A percentile compares a stretch with the other conserved stretches of the same genome.
These are phyloP conservation scores for Sander lucioperca DNA, from an alignment of 2,113 vertebrate genomes.

Conservation along the genomic window DNA sequence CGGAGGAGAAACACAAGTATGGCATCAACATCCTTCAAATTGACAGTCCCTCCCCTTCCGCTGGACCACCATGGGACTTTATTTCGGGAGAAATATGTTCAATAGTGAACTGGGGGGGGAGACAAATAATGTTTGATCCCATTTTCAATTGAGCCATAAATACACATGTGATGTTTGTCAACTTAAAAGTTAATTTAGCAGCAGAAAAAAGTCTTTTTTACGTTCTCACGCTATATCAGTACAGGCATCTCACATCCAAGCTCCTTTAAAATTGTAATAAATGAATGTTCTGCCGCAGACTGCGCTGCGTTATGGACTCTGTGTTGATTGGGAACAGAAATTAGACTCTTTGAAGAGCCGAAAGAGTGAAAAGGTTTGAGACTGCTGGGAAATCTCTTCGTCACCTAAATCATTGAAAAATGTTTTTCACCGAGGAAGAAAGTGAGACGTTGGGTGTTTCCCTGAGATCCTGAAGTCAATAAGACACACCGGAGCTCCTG, in stretches of 20 bases:
- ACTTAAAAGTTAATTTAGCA: too few relatives aligned
- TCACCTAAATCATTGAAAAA: conserved; percentile 13
- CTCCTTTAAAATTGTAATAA: neutral
- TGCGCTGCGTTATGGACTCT: neutral
- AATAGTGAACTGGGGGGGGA: too few relatives aligned
- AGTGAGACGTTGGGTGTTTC: neutral
- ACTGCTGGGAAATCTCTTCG: neutral
- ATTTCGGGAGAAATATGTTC: too few relatives aligned
- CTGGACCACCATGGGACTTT: too few relatives aligned
- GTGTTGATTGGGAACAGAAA: neutral
- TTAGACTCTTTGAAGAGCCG: neutral
- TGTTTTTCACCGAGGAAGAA: neutral
- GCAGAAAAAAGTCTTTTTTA: too few relatives aligned
- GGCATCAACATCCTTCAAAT: too few relatives aligned
- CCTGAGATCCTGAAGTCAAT: conserved; percentile 11
- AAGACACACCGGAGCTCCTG: neutral
- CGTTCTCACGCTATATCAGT: too few relatives aligned
- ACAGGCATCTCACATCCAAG: neutral
- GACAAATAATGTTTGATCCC: too few relatives aligned
- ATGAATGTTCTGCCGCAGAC: neutral
- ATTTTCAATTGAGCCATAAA: too few relatives aligned
- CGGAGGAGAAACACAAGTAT: too few relatives aligned
- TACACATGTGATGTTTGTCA: too few relatives aligned
- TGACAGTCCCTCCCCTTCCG: too few relatives aligned
- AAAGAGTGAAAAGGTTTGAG: neutral